Evolutionary conservation across 2,888 invertebrate genomes (phyloP).

Genomic region (Fragum sueziense): DNA sequence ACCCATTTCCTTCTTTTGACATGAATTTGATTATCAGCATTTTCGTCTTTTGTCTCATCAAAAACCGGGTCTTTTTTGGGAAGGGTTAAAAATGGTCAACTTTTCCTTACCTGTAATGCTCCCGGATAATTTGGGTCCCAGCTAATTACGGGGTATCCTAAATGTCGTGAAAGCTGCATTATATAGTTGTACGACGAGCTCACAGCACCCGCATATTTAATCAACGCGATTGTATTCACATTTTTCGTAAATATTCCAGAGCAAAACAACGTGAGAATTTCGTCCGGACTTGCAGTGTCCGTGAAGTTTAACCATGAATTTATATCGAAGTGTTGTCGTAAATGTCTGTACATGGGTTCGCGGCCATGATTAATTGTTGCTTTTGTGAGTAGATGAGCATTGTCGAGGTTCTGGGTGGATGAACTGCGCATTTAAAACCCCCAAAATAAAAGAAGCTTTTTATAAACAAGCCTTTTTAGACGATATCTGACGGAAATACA

Average conservation of each 20-base stretch:
- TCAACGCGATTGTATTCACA: conserved; percentile 60
- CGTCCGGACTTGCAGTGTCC: conserved; percentile 54
- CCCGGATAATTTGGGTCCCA: conserved; percentile 68
- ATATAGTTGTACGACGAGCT: conserved; percentile 62
- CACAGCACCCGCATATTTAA: conserved; percentile 54
- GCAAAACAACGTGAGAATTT: conserved; percentile 65
- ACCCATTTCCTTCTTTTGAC: too few relatives aligned
- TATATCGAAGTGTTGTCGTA: conserved; percentile 42
- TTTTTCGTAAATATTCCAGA: conserved; percentile 58
- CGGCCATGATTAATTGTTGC: conserved; percentile 40
- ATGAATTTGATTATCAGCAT: too few relatives aligned
- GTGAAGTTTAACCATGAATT: conserved; percentile 59
- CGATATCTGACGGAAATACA: too few relatives aligned
- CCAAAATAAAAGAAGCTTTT: too few relatives aligned
- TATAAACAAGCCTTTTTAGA: too few relatives aligned
- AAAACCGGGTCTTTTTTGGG: too few relatives aligned
- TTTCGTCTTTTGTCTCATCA: too few relatives aligned
- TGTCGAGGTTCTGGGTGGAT: too few relatives aligned
- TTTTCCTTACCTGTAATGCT: conserved; percentile 67
- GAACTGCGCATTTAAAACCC: too few relatives aligned
- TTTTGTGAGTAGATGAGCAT: conserved; percentile 39
- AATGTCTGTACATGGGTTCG: conserved; percentile 30
- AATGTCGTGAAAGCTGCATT: conserved; percentile 58
- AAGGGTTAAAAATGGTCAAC: too few relatives aligned
- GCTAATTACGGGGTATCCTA: conserved; percentile 67